A percentile compares a stretch with the other conserved stretches of the same genome.
Evolutionary conservation across 2,888 invertebrate species (phyloP).

Genomic region (Hoplodrina blanda): DNA sequence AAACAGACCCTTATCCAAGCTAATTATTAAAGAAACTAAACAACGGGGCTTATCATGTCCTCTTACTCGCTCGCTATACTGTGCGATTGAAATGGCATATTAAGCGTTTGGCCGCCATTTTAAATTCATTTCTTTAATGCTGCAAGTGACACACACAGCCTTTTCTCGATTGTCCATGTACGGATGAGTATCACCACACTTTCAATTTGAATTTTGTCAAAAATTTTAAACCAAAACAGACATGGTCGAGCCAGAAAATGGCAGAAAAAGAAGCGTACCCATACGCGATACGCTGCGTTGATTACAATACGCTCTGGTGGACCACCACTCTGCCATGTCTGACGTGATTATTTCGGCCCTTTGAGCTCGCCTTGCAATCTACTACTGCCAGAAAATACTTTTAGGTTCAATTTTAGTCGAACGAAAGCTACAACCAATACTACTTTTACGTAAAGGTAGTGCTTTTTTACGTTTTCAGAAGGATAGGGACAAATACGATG

Average conservation of each 20-base stretch:
- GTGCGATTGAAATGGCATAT: not conserved
- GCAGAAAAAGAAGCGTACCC: not conserved
- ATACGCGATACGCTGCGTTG: conserved; percentile 20
- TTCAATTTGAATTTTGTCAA: not conserved
- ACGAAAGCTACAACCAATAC: not conserved
- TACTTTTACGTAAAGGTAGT: not conserved
- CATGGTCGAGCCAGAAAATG: conserved; percentile 10
- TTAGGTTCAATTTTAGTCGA: conserved; percentile 6
- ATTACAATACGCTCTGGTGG: conserved; percentile 24
- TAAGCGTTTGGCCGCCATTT: too few relatives aligned
- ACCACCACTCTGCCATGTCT: conserved; percentile 5
- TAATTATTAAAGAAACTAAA: not conserved
- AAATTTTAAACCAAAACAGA: conserved; percentile 16
- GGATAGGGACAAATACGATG: not conserved
- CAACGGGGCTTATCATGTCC: not conserved
- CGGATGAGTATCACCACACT: not conserved
- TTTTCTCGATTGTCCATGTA: too few relatives aligned
- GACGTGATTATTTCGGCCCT: conserved; percentile 29
- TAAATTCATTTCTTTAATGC: too few relatives aligned
- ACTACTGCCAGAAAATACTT: conserved; percentile 17
- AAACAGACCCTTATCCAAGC: too few relatives aligned
- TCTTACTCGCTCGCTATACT: not conserved
- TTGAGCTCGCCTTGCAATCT: conserved; percentile 19
- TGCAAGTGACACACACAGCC: too few relatives aligned
- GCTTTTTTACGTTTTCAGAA: not conserved